Evolutionary conservation across 2,797 vertebrate species (phyloP).

Genomic region (Setipinna tenuifilis): DNA sequence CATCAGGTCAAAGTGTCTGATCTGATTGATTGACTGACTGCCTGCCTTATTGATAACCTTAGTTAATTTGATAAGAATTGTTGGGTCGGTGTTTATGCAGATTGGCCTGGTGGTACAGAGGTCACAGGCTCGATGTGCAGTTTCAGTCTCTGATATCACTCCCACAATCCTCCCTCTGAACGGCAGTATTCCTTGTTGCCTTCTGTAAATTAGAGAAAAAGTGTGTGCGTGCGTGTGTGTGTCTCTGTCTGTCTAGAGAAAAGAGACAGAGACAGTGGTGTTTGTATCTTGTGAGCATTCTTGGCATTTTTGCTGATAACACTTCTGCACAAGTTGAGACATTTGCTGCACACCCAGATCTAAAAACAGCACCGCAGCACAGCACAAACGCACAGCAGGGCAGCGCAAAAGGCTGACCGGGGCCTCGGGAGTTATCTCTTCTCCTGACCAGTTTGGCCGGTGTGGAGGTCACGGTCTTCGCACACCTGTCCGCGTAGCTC

Average conservation of each 20-base stretch:
- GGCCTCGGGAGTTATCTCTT: background rate
- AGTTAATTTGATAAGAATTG: background rate
- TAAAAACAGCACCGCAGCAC: background rate
- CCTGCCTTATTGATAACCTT: background rate
- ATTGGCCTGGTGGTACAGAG: background rate
- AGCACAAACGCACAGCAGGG: background rate
- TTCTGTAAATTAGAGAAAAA: background rate
- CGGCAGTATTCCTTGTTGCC: background rate
- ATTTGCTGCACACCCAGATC: background rate
- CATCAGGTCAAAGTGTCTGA: background rate
- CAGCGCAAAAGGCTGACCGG: background rate
- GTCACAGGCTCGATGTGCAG: background rate
- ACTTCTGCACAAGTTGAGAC: background rate
- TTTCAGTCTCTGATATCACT: background rate
- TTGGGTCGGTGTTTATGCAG: background rate
- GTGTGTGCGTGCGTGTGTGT: constrained; percentile 33
- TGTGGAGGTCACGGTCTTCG: background rate
- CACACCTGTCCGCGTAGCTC: background rate
- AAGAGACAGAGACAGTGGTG: background rate
- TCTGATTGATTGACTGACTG: background rate
- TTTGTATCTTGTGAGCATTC: background rate
- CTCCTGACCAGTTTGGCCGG: background rate
- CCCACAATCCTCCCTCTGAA: background rate
- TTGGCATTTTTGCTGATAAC: background rate
- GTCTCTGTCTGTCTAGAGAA: no score